phyloP scores from a whole-genome alignment of 1,140 invertebrate species.

The Augochlora pura region DNA sequence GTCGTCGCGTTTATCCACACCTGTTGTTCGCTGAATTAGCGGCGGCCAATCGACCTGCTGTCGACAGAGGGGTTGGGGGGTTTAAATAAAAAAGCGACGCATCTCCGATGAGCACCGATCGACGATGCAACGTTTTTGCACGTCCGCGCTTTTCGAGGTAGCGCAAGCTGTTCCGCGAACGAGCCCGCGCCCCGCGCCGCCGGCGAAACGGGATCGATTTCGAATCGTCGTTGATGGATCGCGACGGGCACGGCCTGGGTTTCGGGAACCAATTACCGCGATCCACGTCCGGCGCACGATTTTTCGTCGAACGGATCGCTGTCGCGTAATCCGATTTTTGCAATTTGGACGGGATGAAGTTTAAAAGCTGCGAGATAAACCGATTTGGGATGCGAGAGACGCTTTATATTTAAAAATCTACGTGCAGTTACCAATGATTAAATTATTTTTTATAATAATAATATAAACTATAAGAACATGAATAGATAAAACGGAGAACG shows the following conservation, averaged over 20 bases:
- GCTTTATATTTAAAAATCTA: too few species aligned
- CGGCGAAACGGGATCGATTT: conserved; percentile 32
- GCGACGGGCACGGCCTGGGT: neutral
- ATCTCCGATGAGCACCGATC: conserved; percentile 58
- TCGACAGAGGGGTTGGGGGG: neutral
- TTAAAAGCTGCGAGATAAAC: too few species aligned
- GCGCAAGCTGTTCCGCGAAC: conserved; percentile 51
- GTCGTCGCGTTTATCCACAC: conserved; percentile 56
- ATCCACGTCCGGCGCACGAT: neutral
- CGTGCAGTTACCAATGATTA: too few species aligned
- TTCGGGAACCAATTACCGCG: neutral
- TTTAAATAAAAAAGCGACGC: conserved; percentile 41
- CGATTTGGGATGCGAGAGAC: too few species aligned
- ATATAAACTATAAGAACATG: too few species aligned
- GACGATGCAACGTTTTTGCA: conserved; percentile 62
- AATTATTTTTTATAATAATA: too few species aligned
- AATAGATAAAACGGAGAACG: too few species aligned
- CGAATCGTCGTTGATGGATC: conserved; percentile 29
- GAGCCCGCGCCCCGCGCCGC: neutral
- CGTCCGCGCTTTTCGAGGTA: conserved; percentile 48
- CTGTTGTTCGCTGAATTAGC: conserved; percentile 54
- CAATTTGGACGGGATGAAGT: too few species aligned
- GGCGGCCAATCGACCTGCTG: conserved; percentile 41
- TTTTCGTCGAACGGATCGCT: neutral
- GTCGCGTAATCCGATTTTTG: too few species aligned